These are phyloP conservation scores for Gallinago undulata DNA, from an alignment of 2,113 vertebrate genomes.

Conservation along the genomic window DNA sequence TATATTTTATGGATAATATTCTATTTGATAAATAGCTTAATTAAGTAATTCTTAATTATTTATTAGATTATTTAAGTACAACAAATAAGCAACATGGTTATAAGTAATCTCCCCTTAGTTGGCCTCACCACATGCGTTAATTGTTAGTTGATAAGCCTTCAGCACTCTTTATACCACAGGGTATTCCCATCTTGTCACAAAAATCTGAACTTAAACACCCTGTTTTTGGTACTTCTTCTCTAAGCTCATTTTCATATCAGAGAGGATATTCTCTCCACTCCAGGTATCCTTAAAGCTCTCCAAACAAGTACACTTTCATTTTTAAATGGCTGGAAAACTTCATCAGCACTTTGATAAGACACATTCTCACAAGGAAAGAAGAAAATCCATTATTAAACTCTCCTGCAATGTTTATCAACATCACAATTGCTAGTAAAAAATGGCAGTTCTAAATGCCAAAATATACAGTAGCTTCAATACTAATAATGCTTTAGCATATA, in stretches of 20 bases:
- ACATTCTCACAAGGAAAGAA: background rate
- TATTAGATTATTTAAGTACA: background rate
- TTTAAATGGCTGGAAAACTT: background rate
- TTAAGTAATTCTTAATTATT: background rate
- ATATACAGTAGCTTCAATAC: background rate
- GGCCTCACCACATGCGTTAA: background rate
- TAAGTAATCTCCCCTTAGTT: background rate
- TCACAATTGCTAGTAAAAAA: slow-evolving; percentile 10
- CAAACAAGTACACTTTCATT: background rate
- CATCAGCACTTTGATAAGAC: background rate
- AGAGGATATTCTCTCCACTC: background rate
- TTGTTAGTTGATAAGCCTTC: background rate
- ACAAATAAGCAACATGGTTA: background rate
- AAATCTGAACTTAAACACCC: background rate
- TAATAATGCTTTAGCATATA: background rate
- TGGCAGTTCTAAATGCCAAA: slow-evolving; percentile 14
- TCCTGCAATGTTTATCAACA: background rate
- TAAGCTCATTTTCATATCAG: background rate
- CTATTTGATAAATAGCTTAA: background rate
- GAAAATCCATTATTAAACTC: slow-evolving; percentile 38
- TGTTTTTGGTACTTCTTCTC: background rate
- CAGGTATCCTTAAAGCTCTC: background rate
- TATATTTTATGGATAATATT: background rate
- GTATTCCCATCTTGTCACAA: background rate
- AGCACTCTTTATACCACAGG: background rate